Percentiles rank a stretch among this genome's conserved stretches.
Conservation (phyloP, 1,140 invertebrate species). For the Solenopsis invicta region DNA sequence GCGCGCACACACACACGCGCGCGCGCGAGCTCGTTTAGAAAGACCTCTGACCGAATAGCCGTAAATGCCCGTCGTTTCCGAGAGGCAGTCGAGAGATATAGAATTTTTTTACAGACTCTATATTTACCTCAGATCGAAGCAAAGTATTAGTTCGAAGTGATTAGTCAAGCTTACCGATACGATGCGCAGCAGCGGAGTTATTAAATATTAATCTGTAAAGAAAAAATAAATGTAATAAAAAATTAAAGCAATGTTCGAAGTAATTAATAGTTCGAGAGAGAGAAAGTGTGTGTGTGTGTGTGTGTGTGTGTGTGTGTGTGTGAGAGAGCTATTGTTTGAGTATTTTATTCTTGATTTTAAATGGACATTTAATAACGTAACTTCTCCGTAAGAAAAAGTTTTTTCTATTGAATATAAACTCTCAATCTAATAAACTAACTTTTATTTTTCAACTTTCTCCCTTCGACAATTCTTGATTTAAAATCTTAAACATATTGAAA, state of each 20-base stretch:
- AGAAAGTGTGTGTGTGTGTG: too few species aligned
- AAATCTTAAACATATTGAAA: background rate
- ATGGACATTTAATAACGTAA: background rate
- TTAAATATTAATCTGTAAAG: background rate
- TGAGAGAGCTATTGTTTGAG: background rate
- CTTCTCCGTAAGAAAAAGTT: background rate
- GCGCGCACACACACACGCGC: background rate
- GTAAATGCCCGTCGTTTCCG: background rate
- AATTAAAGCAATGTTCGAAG: background rate
- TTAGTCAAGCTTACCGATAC: background rate
- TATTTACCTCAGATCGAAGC: background rate
- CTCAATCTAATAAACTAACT: background rate
- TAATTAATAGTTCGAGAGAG: background rate
- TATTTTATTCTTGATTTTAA: background rate
- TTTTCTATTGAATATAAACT: background rate
- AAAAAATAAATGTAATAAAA: background rate
- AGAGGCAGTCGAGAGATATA: background rate
- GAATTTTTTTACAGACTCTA: background rate
- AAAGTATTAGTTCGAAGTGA: background rate
- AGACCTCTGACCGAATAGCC: background rate
- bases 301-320: too few species aligned
- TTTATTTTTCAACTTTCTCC: background rate
- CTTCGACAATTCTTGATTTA: background rate
- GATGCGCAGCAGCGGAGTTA: conserved; percentile 7
- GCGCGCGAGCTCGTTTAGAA: background rate